Conservation (phyloP, 2,888 invertebrate genomes). For the Drosophila anomalata region DNA sequence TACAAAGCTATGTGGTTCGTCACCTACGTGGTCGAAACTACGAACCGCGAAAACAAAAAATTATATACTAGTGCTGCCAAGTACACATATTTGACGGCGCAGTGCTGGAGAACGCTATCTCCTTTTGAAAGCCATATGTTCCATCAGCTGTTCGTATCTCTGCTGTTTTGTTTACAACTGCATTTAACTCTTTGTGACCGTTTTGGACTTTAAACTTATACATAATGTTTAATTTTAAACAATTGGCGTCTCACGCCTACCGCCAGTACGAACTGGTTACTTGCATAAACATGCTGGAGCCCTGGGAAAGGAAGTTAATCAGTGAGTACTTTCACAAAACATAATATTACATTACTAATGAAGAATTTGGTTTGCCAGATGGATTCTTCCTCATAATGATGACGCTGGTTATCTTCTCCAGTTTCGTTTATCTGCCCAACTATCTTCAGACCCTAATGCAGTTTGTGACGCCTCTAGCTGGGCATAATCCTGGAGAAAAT, state of each 20-base stretch:
- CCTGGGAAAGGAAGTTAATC: constrained; percentile 84
- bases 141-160: neutral
- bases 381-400: constrained; percentile 84
- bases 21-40: neutral
- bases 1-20: too few species aligned
- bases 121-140: neutral
- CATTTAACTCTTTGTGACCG: neutral
- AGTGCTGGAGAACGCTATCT: neutral
- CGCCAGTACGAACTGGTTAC: constrained; percentile 84
- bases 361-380: constrained; percentile 78
- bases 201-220: constrained; percentile 30
- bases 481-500: constrained; percentile 27
- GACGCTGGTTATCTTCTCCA: constrained; percentile 85
- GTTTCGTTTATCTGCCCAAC: constrained; percentile 86
- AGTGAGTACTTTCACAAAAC: constrained; percentile 71
- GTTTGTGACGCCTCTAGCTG: constrained; percentile 74
- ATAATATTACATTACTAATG: neutral
- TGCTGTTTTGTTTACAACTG: constrained; percentile 3
- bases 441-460: constrained; percentile 84
- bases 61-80: neutral
- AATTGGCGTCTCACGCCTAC: constrained; percentile 75
- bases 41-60: neutral
- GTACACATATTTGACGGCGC: neutral
- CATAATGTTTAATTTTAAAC: constrained; percentile 61
- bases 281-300: constrained; percentile 85